Evolutionary conservation across 2,797 vertebrate species (phyloP).

Genomic region (Falco peregrinus): DNA sequence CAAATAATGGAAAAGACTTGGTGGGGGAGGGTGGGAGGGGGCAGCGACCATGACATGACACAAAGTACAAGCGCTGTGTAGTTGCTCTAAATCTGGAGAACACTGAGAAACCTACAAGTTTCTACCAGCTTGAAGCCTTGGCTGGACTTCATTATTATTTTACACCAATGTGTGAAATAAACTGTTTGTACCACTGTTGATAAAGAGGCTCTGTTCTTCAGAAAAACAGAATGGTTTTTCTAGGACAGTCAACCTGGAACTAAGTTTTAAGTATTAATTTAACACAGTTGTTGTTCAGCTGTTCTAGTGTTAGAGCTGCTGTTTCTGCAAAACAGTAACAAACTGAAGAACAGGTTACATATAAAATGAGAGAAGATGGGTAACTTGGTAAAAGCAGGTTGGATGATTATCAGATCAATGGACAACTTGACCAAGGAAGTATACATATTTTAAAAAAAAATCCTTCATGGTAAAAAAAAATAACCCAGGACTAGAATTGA

Average conservation of each 20-base stretch:
- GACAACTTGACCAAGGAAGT: background rate
- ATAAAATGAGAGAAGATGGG: background rate
- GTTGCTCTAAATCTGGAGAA: background rate
- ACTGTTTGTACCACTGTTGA: background rate
- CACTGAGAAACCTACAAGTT: background rate
- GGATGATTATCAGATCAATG: background rate
- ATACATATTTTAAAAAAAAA: background rate
- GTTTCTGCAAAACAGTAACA: background rate
- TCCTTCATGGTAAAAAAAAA: background rate
- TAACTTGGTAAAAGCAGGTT: background rate
- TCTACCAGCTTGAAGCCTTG: background rate
- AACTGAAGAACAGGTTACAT: background rate
- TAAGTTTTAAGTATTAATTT: background rate
- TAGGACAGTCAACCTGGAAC: background rate
- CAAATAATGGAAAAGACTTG: background rate
- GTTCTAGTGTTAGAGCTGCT: background rate
- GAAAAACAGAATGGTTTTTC: background rate
- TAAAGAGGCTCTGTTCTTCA: background rate
- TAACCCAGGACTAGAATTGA: background rate
- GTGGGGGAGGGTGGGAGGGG: too few relatives aligned
- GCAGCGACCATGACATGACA: too few relatives aligned
- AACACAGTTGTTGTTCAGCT: background rate
- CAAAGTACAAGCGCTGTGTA: background rate
- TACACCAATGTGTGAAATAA: background rate
- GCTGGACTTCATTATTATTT: background rate